Evolutionary conservation across 2,888 invertebrate species (phyloP).

Genomic region (Cremastinae sp.): DNA sequence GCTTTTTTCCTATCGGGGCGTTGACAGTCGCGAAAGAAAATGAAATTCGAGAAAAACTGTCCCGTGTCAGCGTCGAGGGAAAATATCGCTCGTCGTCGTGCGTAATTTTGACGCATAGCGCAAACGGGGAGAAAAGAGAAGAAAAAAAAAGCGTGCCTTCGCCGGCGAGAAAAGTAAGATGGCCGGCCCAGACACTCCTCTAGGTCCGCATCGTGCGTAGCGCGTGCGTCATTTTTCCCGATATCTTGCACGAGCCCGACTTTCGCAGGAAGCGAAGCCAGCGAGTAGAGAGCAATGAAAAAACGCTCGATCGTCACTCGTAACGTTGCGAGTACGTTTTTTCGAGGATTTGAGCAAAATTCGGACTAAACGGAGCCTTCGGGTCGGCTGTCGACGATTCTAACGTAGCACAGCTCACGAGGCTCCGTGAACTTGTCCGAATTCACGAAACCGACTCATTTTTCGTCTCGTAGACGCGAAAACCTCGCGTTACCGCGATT

Average conservation of each 20-base stretch:
- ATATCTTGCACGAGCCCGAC: slow-evolving; percentile 15
- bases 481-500: neutral
- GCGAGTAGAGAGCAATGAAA: neutral
- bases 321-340: neutral
- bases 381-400: slow-evolving; percentile 65
- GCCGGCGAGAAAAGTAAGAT: slow-evolving; percentile 73
- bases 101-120: slow-evolving; percentile 19
- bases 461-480: neutral
- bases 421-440: slow-evolving; percentile 59
- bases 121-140: slow-evolving; percentile 26
- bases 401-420: slow-evolving; percentile 70
- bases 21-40: slow-evolving; percentile 40
- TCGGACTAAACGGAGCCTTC: neutral
- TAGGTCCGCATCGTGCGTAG: slow-evolving; percentile 64
- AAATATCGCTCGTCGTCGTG: slow-evolving; percentile 13
- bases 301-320: neutral
- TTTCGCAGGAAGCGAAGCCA: slow-evolving; percentile 9
- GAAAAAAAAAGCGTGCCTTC: slow-evolving; percentile 63
- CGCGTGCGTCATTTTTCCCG: slow-evolving; percentile 71
- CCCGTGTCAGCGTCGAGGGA: neutral
- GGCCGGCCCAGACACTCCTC: slow-evolving; percentile 72
- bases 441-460: slow-evolving; percentile 10
- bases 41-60: neutral
- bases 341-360: neutral
- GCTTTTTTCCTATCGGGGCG: slow-evolving; percentile 22